Base-by-base conservation (phyloP, 2,888 invertebrate species). In the Amphipoea oculea region DNA sequence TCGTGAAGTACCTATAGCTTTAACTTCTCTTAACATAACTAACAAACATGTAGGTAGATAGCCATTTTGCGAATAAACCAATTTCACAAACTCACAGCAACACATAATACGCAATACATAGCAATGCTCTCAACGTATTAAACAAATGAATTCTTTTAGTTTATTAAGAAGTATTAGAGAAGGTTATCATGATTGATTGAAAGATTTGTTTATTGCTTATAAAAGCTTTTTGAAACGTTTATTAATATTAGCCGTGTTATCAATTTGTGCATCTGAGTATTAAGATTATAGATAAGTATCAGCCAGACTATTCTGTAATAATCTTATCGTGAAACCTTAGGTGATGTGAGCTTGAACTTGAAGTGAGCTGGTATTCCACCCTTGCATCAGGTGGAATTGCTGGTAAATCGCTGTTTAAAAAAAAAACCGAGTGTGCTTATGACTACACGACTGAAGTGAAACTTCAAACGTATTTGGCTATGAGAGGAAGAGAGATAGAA, bases 161-260 rank as follows among this genome's bases (percentile, higher is more conserved):
- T 81, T 89, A 92, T 93, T 93, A 91, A 89, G 86, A 87, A 88
- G 89, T 85, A 91, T 91, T 93, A 91, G 77, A 5, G 92, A 93
- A 94, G 93, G 94, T 92, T 91, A 94, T 91, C 92, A 79, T 62
- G 91, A 93, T 93, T 88, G 85, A 83, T 86, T 75, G 79, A 87
- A 29, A 67, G 89, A 88, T 89, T 83, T 77, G 73, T 85, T 77
- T 84, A 78, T 86, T 80, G 76, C 76, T 36, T n/a, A 79, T 81
- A 84, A 86, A 83, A 82, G 83, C 74, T 48, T 85, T 87, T 81
- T 75, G 45, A 29, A 82, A 73, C 79, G 45, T 82, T 86, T 83
- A 84, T 83, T 87, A 77, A 81, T 77, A 73, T 80, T 67, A 62
- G 6, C 11, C 42, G 12, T 14, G 14, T 73, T 82, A 87, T 84